Evolutionary conservation across 2,113 vertebrate species (phyloP).

Genomic region (Riparia riparia): DNA sequence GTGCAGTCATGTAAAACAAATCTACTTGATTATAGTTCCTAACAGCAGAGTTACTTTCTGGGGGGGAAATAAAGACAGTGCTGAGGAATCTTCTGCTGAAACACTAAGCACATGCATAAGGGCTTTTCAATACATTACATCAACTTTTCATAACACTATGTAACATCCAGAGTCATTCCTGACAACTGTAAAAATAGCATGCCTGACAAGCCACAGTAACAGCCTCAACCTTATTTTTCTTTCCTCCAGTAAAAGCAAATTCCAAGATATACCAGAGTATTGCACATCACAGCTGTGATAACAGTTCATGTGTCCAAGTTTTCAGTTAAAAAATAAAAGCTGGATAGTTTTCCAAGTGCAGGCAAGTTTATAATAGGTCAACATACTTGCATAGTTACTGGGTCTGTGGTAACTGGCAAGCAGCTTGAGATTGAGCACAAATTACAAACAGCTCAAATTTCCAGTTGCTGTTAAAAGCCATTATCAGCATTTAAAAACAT

Average conservation of each 20-base stretch:
- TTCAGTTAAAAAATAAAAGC: background rate
- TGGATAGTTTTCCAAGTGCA: conserved; percentile 30
- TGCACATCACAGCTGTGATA: background rate
- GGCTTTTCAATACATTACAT: background rate
- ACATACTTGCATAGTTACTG: background rate
- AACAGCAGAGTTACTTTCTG: background rate
- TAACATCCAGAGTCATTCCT: background rate
- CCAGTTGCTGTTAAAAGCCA: background rate
- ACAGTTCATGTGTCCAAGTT: background rate
- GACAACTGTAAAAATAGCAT: background rate
- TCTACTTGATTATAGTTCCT: background rate
- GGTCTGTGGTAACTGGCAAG: background rate
- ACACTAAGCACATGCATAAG: background rate
- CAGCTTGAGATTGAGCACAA: background rate
- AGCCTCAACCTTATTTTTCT: background rate
- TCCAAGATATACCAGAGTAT: background rate
- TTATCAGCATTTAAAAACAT: conserved; percentile 8
- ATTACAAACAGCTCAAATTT: background rate
- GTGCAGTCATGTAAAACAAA: rapidly evolving
- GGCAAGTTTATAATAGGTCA: conserved; percentile 4
- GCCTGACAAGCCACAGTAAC: background rate
- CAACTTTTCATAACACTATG: background rate
- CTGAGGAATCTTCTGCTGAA: background rate
- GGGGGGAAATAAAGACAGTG: background rate
- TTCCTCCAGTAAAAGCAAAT: background rate